Evolutionary conservation across 2,888 invertebrate genomes (phyloP), one percentile per base, ranked within the genome.

Genomic region (Acrobasis repandana): DNA sequence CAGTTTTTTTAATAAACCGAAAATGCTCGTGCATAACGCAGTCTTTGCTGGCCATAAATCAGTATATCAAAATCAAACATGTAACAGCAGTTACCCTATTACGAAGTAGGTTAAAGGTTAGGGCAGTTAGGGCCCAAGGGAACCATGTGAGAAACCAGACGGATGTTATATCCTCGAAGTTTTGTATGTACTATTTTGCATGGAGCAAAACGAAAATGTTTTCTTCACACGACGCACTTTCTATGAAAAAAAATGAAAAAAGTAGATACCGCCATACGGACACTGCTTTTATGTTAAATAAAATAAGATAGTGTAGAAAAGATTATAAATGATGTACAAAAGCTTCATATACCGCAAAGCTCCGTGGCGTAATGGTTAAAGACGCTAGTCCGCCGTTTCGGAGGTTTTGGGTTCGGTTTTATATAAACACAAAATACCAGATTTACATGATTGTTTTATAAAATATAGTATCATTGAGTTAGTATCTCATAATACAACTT

Each of bases 151-250:
- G 94, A 95, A 91, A 91, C 89, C 85, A 80, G 79, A 83, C 77
- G 88, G 91, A 88, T 90, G 74, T 75, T 58, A 74, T 82, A 88
- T 90, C 89, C 89, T 80, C 83, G 81, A 85, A 77, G 90, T 92
- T 94, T 93, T 93, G 93, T 94, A 94, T 94, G 93, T 94, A 93
- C 95, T 94, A 95, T 95, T 96, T 96, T 95, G 96, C 96, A 96
- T 96, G 95, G 94, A 93, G 95, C 95, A 92, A 91, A 90, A 90
- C 87, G 82, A 80, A 56, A 63, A 61, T 67, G 67, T 68, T 65
- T 28, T 65, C 11, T 38, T 43, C 14, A 76, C 76, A 75, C 71
- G 74, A 73, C 75, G 76, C 77, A 84, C 77, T 75, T 64, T 75
- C 69, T 62, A 66, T 48, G 57, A 54, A 68, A 58, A 60, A 65